Evolutionary conservation across 2,113 vertebrate genomes (phyloP).

Genomic region (Amblyopsis rosae): DNA sequence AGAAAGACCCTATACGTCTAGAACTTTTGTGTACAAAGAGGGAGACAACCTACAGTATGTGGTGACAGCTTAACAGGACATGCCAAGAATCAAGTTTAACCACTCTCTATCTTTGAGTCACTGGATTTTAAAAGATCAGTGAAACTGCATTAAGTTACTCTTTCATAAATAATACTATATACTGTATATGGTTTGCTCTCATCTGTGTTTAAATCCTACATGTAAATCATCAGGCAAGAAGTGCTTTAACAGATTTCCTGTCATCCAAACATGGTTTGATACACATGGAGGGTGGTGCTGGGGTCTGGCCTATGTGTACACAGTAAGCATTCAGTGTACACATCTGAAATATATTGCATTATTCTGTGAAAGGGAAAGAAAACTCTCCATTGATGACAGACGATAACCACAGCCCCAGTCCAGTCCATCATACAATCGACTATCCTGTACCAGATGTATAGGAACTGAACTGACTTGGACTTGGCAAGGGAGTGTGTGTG

Average conservation of each 20-base stretch:
- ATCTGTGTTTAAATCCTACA: constrained; percentile 36
- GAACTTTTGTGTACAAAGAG: constrained; percentile 35
- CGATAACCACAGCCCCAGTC: constrained; percentile 46
- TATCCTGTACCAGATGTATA: too few relatives aligned
- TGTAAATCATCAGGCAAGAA: constrained; percentile 44
- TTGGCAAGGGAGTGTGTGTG: too few relatives aligned
- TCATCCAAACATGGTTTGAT: constrained; percentile 30
- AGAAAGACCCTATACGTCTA: constrained; percentile 38
- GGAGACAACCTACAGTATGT: constrained; percentile 50
- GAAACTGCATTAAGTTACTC: constrained; percentile 51
- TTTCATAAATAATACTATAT: constrained; percentile 38
- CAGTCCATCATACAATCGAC: too few relatives aligned
- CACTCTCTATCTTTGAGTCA: constrained; percentile 53
- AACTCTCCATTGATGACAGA: constrained; percentile 54
- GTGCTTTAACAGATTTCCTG: constrained; percentile 45
- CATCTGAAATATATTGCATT: constrained; percentile 17
- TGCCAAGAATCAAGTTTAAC: constrained; percentile 62
- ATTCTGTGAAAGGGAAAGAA: constrained; percentile 43
- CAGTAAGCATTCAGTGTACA: constrained; percentile 47
- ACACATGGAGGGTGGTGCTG: constrained; percentile 36
- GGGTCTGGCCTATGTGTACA: constrained; percentile 34
- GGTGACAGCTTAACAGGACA: constrained; percentile 51
- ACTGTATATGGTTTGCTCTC: constrained; percentile 29
- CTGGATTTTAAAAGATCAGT: constrained; percentile 33
- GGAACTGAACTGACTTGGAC: too few relatives aligned